Evolutionary conservation across 2,797 vertebrate genomes (phyloP).

Genomic region (Enteromius afrohamiltoni): DNA sequence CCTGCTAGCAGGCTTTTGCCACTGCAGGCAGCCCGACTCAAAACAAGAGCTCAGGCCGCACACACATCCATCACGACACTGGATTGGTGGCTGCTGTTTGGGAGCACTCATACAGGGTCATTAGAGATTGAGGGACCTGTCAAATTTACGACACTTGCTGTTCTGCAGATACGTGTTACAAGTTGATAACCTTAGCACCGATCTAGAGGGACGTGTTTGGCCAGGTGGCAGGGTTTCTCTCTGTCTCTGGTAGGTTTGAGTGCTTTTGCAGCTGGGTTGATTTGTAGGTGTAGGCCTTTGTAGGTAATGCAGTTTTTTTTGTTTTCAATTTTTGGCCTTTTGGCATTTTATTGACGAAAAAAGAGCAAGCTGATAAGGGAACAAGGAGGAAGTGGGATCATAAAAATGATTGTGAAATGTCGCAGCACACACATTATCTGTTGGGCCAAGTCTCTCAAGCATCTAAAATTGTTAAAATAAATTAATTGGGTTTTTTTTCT

Average conservation of each 20-base stretch:
- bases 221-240: slow-evolving; percentile 18
- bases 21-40: slow-evolving; percentile 46
- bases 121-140: slow-evolving; percentile 58
- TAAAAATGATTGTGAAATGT: not conserved
- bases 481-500: not conserved
- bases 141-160: slow-evolving; percentile 37
- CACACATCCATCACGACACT: slow-evolving; percentile 52
- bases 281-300: not conserved
- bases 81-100: slow-evolving; percentile 39
- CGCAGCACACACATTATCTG: not conserved
- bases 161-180: slow-evolving; percentile 35
- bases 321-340: slow-evolving; percentile 8
- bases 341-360: not conserved
- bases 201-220: slow-evolving; percentile 12
- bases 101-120: slow-evolving; percentile 44
- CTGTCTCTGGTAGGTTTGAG: slow-evolving; percentile 7
- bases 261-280: not conserved
- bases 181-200: slow-evolving; percentile 41
- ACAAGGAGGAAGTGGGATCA: not conserved
- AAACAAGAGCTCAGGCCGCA: slow-evolving; percentile 37
- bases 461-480: not conserved
- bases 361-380: not conserved
- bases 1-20: slow-evolving; percentile 48
- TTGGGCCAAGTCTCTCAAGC: not conserved
- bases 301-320: not conserved